Conservation (phyloP, 2,888 invertebrate genomes). For the Drosophila anomalata region DNA sequence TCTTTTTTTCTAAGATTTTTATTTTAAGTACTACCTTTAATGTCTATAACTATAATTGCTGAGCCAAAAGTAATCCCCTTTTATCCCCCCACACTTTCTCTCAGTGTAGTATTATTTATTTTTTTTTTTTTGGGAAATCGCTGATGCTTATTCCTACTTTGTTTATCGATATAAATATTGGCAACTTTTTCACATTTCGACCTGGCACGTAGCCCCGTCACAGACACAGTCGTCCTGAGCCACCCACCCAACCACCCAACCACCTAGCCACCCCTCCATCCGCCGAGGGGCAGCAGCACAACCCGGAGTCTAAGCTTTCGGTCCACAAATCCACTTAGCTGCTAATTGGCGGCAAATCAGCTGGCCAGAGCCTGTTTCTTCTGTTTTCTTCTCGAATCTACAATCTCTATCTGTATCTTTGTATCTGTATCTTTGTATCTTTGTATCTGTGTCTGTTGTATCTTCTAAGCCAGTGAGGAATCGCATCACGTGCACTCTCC, state of each 20-base stretch:
- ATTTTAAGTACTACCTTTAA: too few species aligned
- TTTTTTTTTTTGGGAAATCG: conserved; percentile 13
- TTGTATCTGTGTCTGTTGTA: conserved; percentile 10
- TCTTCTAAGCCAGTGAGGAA: conserved; percentile 35
- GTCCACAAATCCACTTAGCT: conserved; percentile 73
- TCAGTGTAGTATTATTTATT: neutral
- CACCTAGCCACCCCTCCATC: conserved; percentile 10
- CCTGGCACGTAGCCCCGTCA: conserved; percentile 65
- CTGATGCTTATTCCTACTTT: conserved; percentile 63
- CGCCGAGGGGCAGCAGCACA: neutral
- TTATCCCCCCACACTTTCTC: neutral
- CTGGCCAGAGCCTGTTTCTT: conserved; percentile 46
- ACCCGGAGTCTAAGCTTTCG: conserved; percentile 38
- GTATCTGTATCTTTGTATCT: conserved; percentile 18
- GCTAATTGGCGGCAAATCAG: conserved; percentile 77
- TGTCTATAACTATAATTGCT: too few species aligned
- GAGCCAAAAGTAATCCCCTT: too few species aligned
- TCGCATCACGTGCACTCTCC: conserved; percentile 33
- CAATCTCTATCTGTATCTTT: conserved; percentile 53
- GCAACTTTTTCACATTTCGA: conserved; percentile 58
- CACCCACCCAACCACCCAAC: neutral
- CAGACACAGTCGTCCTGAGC: conserved; percentile 28
- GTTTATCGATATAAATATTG: conserved; percentile 78
- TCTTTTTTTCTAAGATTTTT: too few species aligned
- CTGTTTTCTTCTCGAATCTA: conserved; percentile 14